phyloP scores from a whole-genome alignment of 2,797 vertebrate species.

The Alectoris magna region DNA sequence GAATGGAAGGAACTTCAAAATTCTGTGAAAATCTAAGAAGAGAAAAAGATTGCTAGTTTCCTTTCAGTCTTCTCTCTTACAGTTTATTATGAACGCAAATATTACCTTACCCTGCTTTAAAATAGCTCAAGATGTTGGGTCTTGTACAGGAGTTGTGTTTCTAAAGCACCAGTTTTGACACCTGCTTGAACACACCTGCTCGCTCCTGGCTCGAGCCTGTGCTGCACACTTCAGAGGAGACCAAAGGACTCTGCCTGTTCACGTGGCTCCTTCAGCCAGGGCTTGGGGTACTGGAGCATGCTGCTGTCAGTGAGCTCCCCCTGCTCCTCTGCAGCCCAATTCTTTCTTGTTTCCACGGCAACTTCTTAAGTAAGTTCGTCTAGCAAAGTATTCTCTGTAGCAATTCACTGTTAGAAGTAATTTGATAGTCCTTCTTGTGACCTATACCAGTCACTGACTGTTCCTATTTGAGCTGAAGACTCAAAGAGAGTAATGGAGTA shows the following conservation, averaged over 20 bases:
- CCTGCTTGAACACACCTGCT: not conserved
- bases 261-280: not conserved
- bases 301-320: not conserved
- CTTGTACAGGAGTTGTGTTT: not conserved
- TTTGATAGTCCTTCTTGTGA: not conserved
- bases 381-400: slow-evolving; percentile 28
- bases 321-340: not conserved
- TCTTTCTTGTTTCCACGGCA: not conserved
- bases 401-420: not conserved
- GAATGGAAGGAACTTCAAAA: not conserved
- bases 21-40: not conserved
- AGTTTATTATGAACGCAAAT: not conserved
- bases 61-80: not conserved
- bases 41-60: not conserved
- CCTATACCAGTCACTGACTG: not conserved
- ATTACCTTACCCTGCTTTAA: not conserved
- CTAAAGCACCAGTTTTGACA: not conserved
- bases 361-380: slow-evolving; percentile 12
- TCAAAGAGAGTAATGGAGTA: slow-evolving; percentile 7
- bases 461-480: slow-evolving; percentile 30
- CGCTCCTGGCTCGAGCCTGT: not conserved
- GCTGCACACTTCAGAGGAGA: accelerated
- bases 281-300: not conserved
- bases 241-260: not conserved
- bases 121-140: not conserved